Evolutionary conservation across 2,113 vertebrate species (phyloP), one percentile per base, ranked within the genome.

Genomic region (Spea multiplicata): DNA sequence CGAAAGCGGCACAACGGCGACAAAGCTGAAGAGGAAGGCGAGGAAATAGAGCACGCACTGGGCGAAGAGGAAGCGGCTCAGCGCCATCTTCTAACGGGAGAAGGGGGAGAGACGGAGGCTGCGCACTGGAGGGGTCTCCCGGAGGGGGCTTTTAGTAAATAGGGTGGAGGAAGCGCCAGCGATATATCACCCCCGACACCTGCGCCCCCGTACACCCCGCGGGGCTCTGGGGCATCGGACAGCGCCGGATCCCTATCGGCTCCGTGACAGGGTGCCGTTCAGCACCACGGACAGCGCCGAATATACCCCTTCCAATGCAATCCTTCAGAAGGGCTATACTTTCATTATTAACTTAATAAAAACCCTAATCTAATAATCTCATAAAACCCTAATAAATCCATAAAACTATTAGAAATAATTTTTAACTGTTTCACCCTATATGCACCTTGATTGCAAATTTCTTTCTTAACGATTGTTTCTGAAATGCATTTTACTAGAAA

Each of bases 21-120:
- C 94, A 84, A 97, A 96, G 82, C 95, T 95, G 87, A 95, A 96
- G 10, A 97, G 89, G 59, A 98, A 96, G 74, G 97, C 94, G 84
- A 98, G 86, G 83, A 95, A 95, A 86, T 94, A 97, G 77, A 96
- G 91, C 84, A 92, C 90, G 89, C 96, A 96, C 85, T 99, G 97
- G 46, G 91, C 95, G 6, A 96, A 91, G 81, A 96, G 93, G 77
- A 95, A 90, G 88, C 93, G 93, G 86, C 91, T 93, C 82, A 93
- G 92, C 86, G 94, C 94, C 96, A 97, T 98, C 90, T 84, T 85
- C 75, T 75, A 4, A 81, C 70, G 3, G 30, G 30, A 30, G 30
- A 30, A 30, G 4, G 8, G 55, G 30, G 47, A n/a, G 45, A 6
- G 6, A 48, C 17, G 70, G 90, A 86, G 88, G 87, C 87, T 84